Evolutionary conservation across 2,888 invertebrate genomes (phyloP).

Genomic region (Augochlorella aurata): DNA sequence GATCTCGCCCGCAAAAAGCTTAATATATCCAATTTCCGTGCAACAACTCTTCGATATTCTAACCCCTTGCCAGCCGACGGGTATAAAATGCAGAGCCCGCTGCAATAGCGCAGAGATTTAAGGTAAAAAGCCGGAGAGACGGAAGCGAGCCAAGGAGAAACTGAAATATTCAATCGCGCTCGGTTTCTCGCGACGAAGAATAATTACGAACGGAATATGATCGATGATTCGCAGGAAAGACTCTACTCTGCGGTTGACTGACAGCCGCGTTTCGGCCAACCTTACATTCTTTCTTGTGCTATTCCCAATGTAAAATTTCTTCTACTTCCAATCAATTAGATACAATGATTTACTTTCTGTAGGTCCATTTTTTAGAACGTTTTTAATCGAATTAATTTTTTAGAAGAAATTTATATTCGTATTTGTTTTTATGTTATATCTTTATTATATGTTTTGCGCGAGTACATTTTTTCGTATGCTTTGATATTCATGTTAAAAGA

Average conservation of each 20-base stretch:
- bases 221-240: not conserved
- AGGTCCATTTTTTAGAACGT: no score
- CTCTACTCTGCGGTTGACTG: not conserved
- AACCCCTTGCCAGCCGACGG: slow-evolving; percentile 3
- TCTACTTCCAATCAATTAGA: no score
- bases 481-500: no score
- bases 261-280: not conserved
- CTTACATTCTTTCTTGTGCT: not conserved
- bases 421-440: no score
- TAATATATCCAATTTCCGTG: slow-evolving; percentile 39
- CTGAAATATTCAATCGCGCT: slow-evolving; percentile 31
- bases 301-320: no score
- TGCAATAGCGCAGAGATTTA: slow-evolving; percentile 1
- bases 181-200: slow-evolving; percentile 20
- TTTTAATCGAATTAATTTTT: no score
- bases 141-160: not conserved
- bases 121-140: not conserved
- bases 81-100: not conserved
- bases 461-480: no score
- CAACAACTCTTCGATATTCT: slow-evolving; percentile 40
- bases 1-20: not conserved
- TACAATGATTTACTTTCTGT: no score
- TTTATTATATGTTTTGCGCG: no score
- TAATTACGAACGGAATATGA: slow-evolving; percentile 26
- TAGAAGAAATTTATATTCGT: no score